Conservation (phyloP, 2,888 invertebrate genomes). For the Colostygia pectinataria region DNA sequence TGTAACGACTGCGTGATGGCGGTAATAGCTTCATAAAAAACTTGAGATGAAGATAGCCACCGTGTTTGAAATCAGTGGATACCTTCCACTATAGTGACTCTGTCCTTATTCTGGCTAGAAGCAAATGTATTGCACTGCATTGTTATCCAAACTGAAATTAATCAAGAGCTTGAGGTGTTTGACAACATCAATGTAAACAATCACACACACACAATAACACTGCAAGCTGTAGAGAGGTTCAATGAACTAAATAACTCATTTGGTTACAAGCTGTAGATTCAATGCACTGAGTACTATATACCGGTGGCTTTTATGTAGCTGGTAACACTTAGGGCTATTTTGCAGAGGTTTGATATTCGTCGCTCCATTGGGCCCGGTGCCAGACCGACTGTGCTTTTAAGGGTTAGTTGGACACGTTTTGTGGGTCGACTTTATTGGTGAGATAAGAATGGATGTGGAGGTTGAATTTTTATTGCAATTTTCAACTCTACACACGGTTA, state of each 20-base stretch:
- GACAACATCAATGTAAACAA: no score
- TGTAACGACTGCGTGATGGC: background rate
- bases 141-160: background rate
- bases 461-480: background rate
- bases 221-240: no score
- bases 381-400: constrained; percentile 21
- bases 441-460: constrained; percentile 16
- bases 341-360: constrained; percentile 40
- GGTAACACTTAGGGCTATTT: constrained; percentile 41
- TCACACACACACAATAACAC: no score
- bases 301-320: constrained; percentile 6
- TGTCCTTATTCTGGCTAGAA: background rate
- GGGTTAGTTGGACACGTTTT: constrained; percentile 22
- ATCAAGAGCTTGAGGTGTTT: no score
- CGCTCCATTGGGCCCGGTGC: constrained; percentile 36
- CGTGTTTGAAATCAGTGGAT: constrained; percentile 14
- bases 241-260: no score
- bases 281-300: constrained; percentile 1
- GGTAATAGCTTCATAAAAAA: background rate
- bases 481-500: no score
- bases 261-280: no score
- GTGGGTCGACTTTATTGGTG: constrained; percentile 19
- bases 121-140: background rate
- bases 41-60: constrained; percentile 7
- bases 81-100: constrained; percentile 1